Evolutionary conservation across 2,797 vertebrate species (phyloP).

Genomic region (Hozukius guyotensis): DNA sequence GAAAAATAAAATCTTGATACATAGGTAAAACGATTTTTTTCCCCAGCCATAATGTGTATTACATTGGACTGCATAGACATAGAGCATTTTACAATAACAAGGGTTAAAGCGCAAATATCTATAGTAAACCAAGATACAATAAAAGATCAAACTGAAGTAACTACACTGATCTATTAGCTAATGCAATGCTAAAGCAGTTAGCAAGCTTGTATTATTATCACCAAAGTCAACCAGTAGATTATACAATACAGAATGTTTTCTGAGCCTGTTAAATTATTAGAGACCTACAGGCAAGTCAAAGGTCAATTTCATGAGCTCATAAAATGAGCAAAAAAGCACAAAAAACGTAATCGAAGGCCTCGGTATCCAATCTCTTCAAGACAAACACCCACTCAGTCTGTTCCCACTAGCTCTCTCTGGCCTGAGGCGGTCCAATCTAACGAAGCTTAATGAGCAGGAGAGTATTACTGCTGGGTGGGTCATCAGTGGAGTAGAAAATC

Average conservation of each 20-base stretch:
- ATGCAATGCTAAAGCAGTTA: too few relatives aligned
- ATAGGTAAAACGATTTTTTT: too few relatives aligned
- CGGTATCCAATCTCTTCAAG: not conserved
- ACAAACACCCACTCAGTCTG: constrained; percentile 10
- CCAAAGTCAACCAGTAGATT: not conserved
- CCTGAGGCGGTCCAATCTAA: constrained; percentile 30
- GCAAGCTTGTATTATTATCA: too few relatives aligned
- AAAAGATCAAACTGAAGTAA: too few relatives aligned
- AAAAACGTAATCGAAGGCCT: not conserved
- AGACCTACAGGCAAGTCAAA: not conserved
- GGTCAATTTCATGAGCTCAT: not conserved
- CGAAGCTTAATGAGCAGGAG: constrained; percentile 49
- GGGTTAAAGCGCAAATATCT: too few relatives aligned
- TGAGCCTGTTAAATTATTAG: not conserved
- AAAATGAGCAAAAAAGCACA: not conserved
- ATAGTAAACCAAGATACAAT: too few relatives aligned
- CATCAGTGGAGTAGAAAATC: constrained; percentile 36
- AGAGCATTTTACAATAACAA: too few relatives aligned
- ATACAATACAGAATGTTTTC: not conserved
- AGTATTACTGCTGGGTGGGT: constrained; percentile 35
- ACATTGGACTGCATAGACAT: too few relatives aligned
- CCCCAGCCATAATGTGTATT: too few relatives aligned
- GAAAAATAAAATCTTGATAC: too few relatives aligned
- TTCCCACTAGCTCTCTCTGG: not conserved
- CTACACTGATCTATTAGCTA: too few relatives aligned